A percentile compares a stretch with the other conserved stretches of the same genome.
These are phyloP conservation scores for Rhimphoctona megacephalus DNA, from an alignment of 2,888 invertebrate genomes.

Conservation along the genomic window DNA sequence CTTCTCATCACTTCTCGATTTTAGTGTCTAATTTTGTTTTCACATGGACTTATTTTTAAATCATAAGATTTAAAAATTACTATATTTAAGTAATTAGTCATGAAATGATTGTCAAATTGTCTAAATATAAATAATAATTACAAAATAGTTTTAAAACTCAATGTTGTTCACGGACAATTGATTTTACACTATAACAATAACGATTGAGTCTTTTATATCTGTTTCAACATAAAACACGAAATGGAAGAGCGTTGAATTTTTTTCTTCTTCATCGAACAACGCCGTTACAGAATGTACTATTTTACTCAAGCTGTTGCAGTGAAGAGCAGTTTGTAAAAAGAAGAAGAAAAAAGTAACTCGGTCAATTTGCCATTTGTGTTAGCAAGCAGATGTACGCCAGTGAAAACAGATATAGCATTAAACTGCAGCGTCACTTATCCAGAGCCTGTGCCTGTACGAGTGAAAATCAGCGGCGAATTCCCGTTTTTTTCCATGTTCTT, in stretches of 20 bases:
- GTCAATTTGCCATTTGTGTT: slow-evolving; percentile 53
- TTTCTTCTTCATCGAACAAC: not conserved
- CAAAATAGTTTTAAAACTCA: not conserved
- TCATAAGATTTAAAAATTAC: no score
- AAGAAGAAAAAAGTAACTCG: slow-evolving; percentile 35
- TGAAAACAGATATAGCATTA: slow-evolving; percentile 8
- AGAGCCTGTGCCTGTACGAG: slow-evolving; percentile 5
- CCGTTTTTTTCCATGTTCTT: slow-evolving; percentile 53
- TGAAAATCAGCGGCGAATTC: slow-evolving; percentile 63
- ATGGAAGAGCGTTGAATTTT: not conserved
- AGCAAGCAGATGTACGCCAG: not conserved
- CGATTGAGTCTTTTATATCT: not conserved
- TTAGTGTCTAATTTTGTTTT: not conserved
- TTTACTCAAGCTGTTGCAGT: not conserved
- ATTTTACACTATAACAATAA: not conserved
- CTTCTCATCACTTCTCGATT: not conserved
- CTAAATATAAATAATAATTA: not conserved
- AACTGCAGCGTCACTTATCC: slow-evolving; percentile 24
- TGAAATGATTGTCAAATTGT: no score
- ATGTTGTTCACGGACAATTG: not conserved
- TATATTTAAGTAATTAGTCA: no score
- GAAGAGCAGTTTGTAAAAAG: not conserved
- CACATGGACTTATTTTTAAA: no score
- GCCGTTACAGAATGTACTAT: not conserved
- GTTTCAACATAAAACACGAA: not conserved